Evolutionary conservation across 2,888 invertebrate species (phyloP), one percentile per base, ranked within the genome.

Genomic region (Cheilosia scutellata): DNA sequence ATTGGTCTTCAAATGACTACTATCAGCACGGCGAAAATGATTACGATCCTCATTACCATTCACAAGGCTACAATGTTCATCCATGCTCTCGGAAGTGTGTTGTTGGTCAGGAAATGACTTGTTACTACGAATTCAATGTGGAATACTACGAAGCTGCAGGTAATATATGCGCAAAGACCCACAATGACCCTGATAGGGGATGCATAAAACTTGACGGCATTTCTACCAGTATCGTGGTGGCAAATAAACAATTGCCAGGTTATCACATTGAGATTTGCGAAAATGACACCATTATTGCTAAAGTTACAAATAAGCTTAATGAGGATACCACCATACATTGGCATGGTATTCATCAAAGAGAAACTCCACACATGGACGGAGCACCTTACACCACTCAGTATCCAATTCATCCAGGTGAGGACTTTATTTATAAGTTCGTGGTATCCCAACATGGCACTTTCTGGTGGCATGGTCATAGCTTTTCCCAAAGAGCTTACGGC

Each of bases 401-500:
- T 82, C 91, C 91, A 0, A 91, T 91, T 20, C 89, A 90, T 75
- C 89, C 91, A 0, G 91, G 91, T 0, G 90, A 91, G 66, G 90
- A 90, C 0, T 91, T 90, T 66, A 91, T 91, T 27, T 91, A 91
- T 74, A 89, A 90, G 29, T 91, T 91, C 74, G 88, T 89, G 66
- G 90, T 89, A 11, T 90, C 90, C 70, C 90, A 91, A 65, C 66
- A 79, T 0, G 91, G 91, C 58, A 91, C 91, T 55, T 90, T 90
- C 31, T 91, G 91, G 91, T 91, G 91, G 91, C 91, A 91, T 66
- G 91, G 91, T 65, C 91, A 91, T 68, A 90, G 90, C 3, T 89
- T 89, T 0, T 89, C 90, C 66, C 91, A 91, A 79, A 88, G 91
- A 2, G 91, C 89, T 11, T 91, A 89, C 51, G 91, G 91, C 0